Base-by-base conservation (phyloP, 2,113 vertebrate species). In the Merops nubicus region DNA sequence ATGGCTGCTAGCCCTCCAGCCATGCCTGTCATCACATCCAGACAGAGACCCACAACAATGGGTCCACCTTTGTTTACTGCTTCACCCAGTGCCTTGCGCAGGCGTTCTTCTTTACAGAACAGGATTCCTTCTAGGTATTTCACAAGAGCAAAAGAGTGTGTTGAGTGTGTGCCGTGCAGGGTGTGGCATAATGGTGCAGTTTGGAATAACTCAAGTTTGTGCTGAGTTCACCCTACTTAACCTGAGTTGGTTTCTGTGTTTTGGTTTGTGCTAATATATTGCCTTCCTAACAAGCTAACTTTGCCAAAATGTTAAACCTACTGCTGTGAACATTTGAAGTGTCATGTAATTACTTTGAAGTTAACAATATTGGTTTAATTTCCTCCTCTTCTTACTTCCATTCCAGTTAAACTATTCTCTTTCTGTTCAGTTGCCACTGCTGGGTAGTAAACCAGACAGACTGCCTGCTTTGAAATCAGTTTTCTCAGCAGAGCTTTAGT, bases 51-150 rank as follows among this genome's bases (percentile, higher is more conserved):
- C 73, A 38, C 96, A 69, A 90, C 98, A 63, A 60, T 91, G 93
- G 97, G 98, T 25, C 96, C 98, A 12, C 91, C 98, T 77, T 23
- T 98, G 51, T 95, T 98, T 40, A 91, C 98, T 33, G 92, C 98
- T 92, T 99, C 98, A 36, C 98, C 99, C 81, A 93, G 98, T 93
- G 86, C 98, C 84, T 51, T 50, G 90, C 80, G 98, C 97, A 97
- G 98, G 97, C 98, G 97, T 78, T 95, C 98, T 53, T 97, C 99
- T 93, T 96, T 98, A 80, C 97, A 97, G 56, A 96, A 97, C 98
- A 97, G 98, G 99, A 99, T 98, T 74, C 98, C 99, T 28, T 97
- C 99, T 99, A 99, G 99, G 99, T 99, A 99, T 96, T 97, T 97
- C 83, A 85, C 89, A 75, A 95, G 78, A 91, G 75, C 90, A 63